Evolutionary conservation across 2,797 vertebrate species (phyloP).

Genomic region (Mus caroli): DNA sequence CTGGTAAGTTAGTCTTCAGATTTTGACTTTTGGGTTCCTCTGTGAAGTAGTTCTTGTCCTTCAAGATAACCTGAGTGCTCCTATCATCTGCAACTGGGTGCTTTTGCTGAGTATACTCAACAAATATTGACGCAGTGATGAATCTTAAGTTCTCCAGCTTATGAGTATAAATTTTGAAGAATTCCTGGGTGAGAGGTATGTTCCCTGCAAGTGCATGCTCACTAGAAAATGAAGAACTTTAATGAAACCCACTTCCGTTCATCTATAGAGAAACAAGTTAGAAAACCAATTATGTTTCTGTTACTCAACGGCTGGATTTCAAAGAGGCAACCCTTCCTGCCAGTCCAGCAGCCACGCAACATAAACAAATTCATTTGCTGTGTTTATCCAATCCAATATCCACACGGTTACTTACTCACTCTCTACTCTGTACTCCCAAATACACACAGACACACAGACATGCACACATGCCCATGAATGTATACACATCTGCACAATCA

Average conservation of each 20-base stretch:
- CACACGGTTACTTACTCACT: rapidly evolving
- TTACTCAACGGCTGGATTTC: slow-evolving; percentile 45
- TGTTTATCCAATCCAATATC: neutral
- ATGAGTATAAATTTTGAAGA: neutral
- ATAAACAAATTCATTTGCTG: neutral
- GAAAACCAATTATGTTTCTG: neutral
- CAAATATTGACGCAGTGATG: neutral
- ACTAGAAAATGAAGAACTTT: neutral
- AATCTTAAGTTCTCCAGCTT: slow-evolving; percentile 18
- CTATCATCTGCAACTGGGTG: neutral
- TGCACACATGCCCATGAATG: too few relatives aligned
- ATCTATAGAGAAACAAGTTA: neutral
- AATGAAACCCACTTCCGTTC: neutral
- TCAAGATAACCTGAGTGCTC: neutral
- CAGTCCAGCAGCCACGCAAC: neutral
- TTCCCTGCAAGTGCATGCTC: neutral
- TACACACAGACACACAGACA: neutral
- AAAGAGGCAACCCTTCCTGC: neutral
- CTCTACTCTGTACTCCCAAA: neutral
- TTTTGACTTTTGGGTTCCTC: neutral
- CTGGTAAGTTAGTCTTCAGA: neutral
- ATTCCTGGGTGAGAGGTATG: neutral
- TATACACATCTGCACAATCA: too few relatives aligned
- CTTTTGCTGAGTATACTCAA: neutral
- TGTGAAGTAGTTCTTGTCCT: neutral